A percentile compares a stretch with the other conserved stretches of the same genome.
Evolutionary conservation across 2,797 vertebrate species (phyloP).

Genomic region (Liasis olivaceus): DNA sequence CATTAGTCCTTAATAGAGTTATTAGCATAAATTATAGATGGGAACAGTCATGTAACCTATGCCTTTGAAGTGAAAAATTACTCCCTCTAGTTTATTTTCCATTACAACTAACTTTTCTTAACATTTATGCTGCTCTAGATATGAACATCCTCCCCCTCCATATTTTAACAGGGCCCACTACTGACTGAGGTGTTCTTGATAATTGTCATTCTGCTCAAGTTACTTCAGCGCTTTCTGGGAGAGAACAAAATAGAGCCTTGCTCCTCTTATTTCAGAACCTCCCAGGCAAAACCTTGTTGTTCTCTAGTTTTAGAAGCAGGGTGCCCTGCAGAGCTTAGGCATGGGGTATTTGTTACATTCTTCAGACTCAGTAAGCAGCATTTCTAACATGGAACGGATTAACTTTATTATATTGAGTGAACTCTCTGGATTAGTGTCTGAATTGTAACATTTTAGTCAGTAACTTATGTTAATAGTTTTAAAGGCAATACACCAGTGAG

Average conservation of each 20-base stretch:
- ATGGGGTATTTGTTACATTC: conserved; percentile 27
- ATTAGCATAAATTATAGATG: conserved; percentile 6
- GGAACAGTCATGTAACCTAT: conserved; percentile 18
- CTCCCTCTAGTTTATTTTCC: conserved; percentile 25
- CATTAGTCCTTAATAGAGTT: conserved; percentile 12
- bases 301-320: conserved; percentile 15
- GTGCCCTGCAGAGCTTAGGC: conserved; percentile 43
- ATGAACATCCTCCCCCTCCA: not conserved
- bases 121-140: not conserved
- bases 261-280: not conserved
- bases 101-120: not conserved
- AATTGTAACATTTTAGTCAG: conserved; percentile 26
- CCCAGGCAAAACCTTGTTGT: conserved; percentile 18
- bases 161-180: not conserved
- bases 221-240: not conserved
- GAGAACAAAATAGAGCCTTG: not conserved
- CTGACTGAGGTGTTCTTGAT: not conserved
- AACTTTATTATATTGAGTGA: conserved; percentile 47
- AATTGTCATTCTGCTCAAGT: not conserved
- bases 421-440: conserved; percentile 43
- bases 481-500: not conserved
- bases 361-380: conserved; percentile 39
- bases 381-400: conserved; percentile 49
- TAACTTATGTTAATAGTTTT: conserved; percentile 29
- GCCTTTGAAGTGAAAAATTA: not conserved